These are phyloP conservation scores for Nibea albiflora DNA, from an alignment of 2,113 vertebrate species.

Conservation along the genomic window DNA sequence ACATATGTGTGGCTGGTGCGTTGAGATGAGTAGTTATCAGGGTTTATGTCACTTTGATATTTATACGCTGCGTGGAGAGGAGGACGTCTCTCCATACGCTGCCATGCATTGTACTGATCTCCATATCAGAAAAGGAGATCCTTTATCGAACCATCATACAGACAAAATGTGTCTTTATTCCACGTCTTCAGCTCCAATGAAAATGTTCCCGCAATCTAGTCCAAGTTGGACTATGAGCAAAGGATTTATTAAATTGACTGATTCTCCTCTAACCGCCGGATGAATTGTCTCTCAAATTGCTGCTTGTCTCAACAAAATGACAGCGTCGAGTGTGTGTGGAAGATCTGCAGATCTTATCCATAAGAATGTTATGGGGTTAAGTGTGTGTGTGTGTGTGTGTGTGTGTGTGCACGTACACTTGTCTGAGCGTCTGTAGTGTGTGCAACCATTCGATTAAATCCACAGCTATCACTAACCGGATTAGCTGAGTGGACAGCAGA, in stretches of 20 bases:
- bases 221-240: conserved; percentile 75
- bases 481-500: conserved; percentile 85
- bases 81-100: conserved; percentile 70
- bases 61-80: conserved; percentile 68
- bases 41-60: conserved; percentile 81
- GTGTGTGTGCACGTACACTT: conserved; percentile 39
- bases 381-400: conserved; percentile 66
- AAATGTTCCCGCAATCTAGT: conserved; percentile 65
- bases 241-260: conserved; percentile 72
- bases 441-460: conserved; percentile 81
- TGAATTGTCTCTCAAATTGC: conserved; percentile 74
- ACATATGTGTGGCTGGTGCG: conserved; percentile 70
- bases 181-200: conserved; percentile 52
- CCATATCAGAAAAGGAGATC: conserved; percentile 77
- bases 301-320: conserved; percentile 78
- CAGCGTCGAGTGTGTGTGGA: conserved; percentile 54
- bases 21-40: conserved; percentile 68
- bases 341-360: conserved; percentile 79
- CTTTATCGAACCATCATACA: conserved; percentile 78
- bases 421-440: conserved; percentile 60
- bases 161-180: conserved; percentile 77
- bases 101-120: conserved; percentile 74
- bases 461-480: conserved; percentile 83
- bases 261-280: conserved; percentile 53
- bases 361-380: conserved; percentile 73